Base-by-base conservation (phyloP, 1,140 invertebrate species). In the Aplysia californica region DNA sequence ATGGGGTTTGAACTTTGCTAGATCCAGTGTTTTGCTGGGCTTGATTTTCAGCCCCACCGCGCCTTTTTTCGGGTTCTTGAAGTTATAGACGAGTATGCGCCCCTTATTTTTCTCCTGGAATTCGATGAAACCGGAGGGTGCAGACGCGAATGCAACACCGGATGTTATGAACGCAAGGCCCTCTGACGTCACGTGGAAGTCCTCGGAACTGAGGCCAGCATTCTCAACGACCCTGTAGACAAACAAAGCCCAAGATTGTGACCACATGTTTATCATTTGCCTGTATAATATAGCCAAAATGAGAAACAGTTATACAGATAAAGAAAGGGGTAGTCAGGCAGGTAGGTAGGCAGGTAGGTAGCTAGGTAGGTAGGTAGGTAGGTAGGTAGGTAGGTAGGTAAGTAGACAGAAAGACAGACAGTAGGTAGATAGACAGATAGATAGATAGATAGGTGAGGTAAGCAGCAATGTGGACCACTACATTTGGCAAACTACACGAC, bases 91-190 rank as follows among this genome's bases (percentile, higher is more conserved):
- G 31, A 68, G 50, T 29, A 68, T 68, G 23, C 23, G 26, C 23
- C 66, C 66, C 50, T 44, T 68, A 5, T 68, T 68, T 6, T 5
- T 44, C 3, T 44, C 50, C 29, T 44, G 38, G 38, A 68, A 68
- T 1, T 44, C 66, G 26, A 26, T 68, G 66, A 4, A 68, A 5
- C 38, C 21, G 21, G 38, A 5, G 35, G 66, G 50, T 26, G 38
- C 23, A 23, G 39, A 18, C 0, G 35, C 23, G 36, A 39, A 68
- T 36, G 2, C 29, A 29, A 68, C 20, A n/a, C 66, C 66, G 2
- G 66, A 68, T 26, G 66, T 44, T 1, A 68, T 31, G 26, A 68
- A 68, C 10, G 39, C 66, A 26, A 68, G 26, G 23, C 66, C 66
- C 4, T 68, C 38, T 44, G 39, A 31, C 0, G 66, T 68, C 1